A percentile compares a stretch with the other conserved stretches of the same genome.
Conservation (phyloP, 2,113 vertebrate genomes). For the Picathartes gymnocephalus region DNA sequence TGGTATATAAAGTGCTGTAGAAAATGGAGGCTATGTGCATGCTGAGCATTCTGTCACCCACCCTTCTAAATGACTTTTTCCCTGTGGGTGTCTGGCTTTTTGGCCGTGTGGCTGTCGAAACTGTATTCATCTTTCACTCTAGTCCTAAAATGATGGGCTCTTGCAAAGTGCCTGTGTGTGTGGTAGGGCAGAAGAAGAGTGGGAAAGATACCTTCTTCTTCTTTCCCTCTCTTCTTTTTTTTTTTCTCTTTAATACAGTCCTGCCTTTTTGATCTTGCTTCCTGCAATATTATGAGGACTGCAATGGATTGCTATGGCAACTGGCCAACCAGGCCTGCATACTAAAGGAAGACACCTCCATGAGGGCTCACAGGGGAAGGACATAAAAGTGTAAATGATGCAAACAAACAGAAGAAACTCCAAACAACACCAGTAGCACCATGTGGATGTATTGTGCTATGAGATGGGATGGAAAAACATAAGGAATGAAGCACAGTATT, state of each 20-base stretch:
- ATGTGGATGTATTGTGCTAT: background rate
- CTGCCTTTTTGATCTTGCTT: conserved; percentile 60
- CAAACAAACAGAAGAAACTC: background rate
- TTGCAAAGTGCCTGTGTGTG: background rate
- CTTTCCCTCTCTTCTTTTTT: background rate
- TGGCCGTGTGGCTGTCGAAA: background rate
- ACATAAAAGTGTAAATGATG: conserved; percentile 25
- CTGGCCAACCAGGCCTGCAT: conserved; percentile 72
- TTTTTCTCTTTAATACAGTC: background rate
- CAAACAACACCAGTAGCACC: background rate
- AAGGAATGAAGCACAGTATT: background rate
- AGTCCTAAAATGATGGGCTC: background rate
- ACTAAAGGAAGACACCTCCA: conserved; percentile 48
- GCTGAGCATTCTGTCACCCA: background rate
- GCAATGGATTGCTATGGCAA: conserved; percentile 71
- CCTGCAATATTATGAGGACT: conserved; percentile 46
- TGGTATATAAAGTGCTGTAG: background rate
- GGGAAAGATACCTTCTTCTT: background rate
- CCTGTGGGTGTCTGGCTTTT: background rate
- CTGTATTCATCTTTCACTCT: background rate
- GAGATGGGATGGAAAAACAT: background rate
- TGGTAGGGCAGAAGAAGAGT: background rate
- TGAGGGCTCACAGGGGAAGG: background rate
- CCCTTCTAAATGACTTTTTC: background rate
- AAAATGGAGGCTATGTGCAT: background rate